A percentile compares a stretch with the other conserved stretches of the same genome.
Conservation (phyloP, 2,888 invertebrate species). For the Brachylomia viminalis region DNA sequence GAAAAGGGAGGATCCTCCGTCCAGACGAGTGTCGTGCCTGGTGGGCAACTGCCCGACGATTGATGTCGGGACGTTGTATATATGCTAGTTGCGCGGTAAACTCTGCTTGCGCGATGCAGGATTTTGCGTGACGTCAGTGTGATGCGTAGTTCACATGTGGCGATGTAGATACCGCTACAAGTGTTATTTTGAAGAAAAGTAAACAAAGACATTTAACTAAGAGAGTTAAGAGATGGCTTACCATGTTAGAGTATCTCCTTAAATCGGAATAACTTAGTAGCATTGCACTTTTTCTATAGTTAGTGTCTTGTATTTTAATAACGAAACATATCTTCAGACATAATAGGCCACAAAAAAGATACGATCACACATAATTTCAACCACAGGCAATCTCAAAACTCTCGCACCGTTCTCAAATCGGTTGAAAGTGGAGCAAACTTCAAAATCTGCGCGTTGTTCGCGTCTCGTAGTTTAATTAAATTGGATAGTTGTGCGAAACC, state of each 20-base stretch:
- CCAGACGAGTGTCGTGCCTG: no score
- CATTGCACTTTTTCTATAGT: neutral
- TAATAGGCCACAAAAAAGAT: neutral
- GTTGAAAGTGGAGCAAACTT: slow-evolving; percentile 67
- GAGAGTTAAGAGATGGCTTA: neutral
- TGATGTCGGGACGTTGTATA: no score
- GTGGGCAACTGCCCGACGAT: no score
- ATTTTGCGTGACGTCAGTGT: no score
- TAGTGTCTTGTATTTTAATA: neutral
- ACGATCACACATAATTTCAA: slow-evolving; percentile 1
- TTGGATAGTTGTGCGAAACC: slow-evolving; percentile 74
- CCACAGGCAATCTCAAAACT: slow-evolving; percentile 16
- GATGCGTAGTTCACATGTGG: no score
- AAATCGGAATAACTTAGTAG: neutral
- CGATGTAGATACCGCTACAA: no score
- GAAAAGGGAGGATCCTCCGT: no score
- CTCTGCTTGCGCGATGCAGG: no score
- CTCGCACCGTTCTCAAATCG: slow-evolving; percentile 18
- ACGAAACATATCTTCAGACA: neutral
- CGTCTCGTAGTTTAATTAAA: slow-evolving; percentile 77
- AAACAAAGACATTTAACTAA: neutral
- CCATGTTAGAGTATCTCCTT: no score
- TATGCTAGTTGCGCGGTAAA: no score
- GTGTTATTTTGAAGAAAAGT: neutral
- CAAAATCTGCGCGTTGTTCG: slow-evolving; percentile 71